Evolutionary conservation across 2,888 invertebrate genomes (phyloP).

Genomic region (Alloplasta piceator): DNA sequence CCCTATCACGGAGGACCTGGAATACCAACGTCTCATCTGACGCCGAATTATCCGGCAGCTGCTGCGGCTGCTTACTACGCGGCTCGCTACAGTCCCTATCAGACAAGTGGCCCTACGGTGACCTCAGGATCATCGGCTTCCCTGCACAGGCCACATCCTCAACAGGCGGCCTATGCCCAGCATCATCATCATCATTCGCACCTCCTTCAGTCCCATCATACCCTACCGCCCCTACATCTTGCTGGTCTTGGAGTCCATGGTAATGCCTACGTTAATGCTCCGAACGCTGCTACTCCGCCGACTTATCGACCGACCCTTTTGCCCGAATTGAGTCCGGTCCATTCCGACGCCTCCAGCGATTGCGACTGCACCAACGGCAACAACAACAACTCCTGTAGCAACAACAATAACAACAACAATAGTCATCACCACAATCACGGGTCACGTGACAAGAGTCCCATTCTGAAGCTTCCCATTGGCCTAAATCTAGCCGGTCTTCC

Average conservation of each 20-base stretch:
- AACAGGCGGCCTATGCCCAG: constrained; percentile 77
- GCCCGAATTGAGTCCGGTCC: constrained; percentile 79
- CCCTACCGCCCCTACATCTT: constrained; percentile 74
- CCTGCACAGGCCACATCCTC: constrained; percentile 84
- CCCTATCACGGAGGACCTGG: constrained; percentile 81
- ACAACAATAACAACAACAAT: constrained; percentile 22
- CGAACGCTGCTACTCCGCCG: constrained; percentile 74
- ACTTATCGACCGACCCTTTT: constrained; percentile 82
- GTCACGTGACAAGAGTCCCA: constrained; percentile 59
- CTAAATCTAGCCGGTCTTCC: constrained; percentile 72
- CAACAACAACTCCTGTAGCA: constrained; percentile 45
- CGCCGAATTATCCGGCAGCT: constrained; percentile 82
- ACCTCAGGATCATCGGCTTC: constrained; percentile 84
- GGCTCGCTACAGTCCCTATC: constrained; percentile 86
- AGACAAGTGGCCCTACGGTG: constrained; percentile 84
- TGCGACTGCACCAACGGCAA: constrained; percentile 73
- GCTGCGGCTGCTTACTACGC: constrained; percentile 86
- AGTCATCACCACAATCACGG: constrained; percentile 50
- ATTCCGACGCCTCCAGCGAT: constrained; percentile 78
- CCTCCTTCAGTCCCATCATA: constrained; percentile 71
- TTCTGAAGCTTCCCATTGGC: constrained; percentile 70
- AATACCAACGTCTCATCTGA: constrained; percentile 84
- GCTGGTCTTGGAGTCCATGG: constrained; percentile 74
- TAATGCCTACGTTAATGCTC: constrained; percentile 72
- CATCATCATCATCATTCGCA: constrained; percentile 73